Evolutionary conservation across 2,888 invertebrate species (phyloP), one percentile per base, ranked within the genome.

Genomic region (Tanytarsus gracilentus): DNA sequence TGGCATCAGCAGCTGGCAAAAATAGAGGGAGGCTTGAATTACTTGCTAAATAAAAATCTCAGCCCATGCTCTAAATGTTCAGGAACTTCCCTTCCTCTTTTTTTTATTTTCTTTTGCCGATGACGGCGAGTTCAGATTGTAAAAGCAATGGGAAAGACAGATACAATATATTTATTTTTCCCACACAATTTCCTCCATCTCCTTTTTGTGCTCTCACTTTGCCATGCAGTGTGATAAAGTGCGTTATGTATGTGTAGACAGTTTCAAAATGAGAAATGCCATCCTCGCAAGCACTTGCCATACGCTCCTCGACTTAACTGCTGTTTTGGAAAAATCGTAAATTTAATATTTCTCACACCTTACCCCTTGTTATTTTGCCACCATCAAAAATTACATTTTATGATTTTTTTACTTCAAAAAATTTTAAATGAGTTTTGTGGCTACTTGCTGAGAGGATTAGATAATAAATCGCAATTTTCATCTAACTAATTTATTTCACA

Each of bases 401-500:
- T 55, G 40, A 40, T 55, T 40, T 27, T 14, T 23, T 3, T 55
- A 55, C 14, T 26, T 26, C 14, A 52, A 33, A 33, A 33, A 18
- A 18, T 18, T 52, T 30, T 30, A 25, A 44, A 23, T n/a, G n/a
- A n/a, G n/a, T n/a, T 30, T 2, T n/a, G 9, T 30, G n/a, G 2
- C 5, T 2, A 30, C 40, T 40, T 16, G 40, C 16, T 30, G 29
- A n/a, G 51, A n/a, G 51, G 44, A n/a, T 23, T 9, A 39, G 39
- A 40, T 26, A 55, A 55, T 55, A 55, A 55, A 55, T 55, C 55
- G 39, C 27, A 26, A 40, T 40, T n/a, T 39, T 16, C 40, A 26
- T 39, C 39, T 55, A 18, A 5, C 40, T 55, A 55, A 55, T 55
- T 55, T 40, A 55, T 55, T 55, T 27, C 55, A 40, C 55, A 40